Base-by-base conservation (phyloP, 1,140 invertebrate genomes). In the Periplaneta americana region DNA sequence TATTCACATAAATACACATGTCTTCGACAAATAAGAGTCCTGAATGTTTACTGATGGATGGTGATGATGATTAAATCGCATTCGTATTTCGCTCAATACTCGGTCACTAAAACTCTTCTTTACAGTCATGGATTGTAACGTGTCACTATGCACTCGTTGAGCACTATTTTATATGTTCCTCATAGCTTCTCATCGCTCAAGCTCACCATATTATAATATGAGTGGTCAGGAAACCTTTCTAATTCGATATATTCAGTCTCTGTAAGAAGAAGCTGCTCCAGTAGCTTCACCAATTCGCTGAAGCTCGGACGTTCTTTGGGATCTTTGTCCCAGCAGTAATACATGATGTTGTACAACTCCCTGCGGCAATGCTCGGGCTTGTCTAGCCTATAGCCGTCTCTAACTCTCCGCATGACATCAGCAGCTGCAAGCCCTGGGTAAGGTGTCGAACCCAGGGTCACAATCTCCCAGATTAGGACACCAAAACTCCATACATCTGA, bases 401-500 rank as follows among this genome's bases (percentile, higher is more conserved):
- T 84, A 84, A 94, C 93, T 89, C 93, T 94, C 84, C 90, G 91
- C 93, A 95, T 94, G 31, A 97, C 96, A 85, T 97, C 96, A 0
- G 93, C 92, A 0, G 96, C 96, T 0, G 95, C 94, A 80, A 97
- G 88, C 1, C 96, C 96, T 0, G 96, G 96, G 88, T 97, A 97
- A 0, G 96, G 96, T 11, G 96, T 97, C 13, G 96, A 97, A 3
- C 96, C 96, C 17, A 97, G 89, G 0, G 96, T 97, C 80, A 80
- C 80, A 33, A 0, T 96, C 89, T 98, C 97, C 97, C 97, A 98
- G 83, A 97, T 93, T 4, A 98, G 89, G 13, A 98, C 93, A 0
- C 97, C 97, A 86, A 97, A 98, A 84, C 96, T 96, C 97, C 97
- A 98, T 22, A 97, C 94, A 85, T 98, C 97, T 0, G 96, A 96